Percentiles rank a stretch among this genome's conserved stretches.
Conservation (phyloP, 2,113 vertebrate species). For the Gadus chalcogrammus region DNA sequence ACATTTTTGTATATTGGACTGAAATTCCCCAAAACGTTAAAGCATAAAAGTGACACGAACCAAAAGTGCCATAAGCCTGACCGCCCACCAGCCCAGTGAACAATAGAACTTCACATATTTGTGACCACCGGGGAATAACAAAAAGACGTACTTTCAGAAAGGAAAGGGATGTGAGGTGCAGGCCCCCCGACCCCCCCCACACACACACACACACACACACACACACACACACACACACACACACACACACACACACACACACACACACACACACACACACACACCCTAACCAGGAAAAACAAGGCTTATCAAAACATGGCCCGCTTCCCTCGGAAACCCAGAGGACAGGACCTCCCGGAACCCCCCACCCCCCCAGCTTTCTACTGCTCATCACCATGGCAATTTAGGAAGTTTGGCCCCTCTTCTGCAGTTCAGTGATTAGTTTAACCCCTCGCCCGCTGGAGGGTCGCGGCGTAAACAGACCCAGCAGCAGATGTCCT, state of each 20-base stretch:
- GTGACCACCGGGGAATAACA: slow-evolving; percentile 17
- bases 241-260: neutral
- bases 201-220: neutral
- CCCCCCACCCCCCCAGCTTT: slow-evolving; percentile 50
- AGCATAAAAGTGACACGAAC: neutral
- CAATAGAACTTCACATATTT: slow-evolving; percentile 18
- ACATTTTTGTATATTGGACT: no score
- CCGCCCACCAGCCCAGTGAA: neutral
- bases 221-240: neutral
- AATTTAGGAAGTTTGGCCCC: slow-evolving; percentile 72
- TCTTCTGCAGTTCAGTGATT: slow-evolving; percentile 74
- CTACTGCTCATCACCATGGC: slow-evolving; percentile 65
- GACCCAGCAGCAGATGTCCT: slow-evolving; percentile 74
- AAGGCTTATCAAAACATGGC: slow-evolving; percentile 75
- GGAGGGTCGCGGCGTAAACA: slow-evolving; percentile 60
- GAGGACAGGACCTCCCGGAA: slow-evolving; percentile 66
- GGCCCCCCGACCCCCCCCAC: slow-evolving; percentile 1
- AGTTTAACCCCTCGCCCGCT: slow-evolving; percentile 69
- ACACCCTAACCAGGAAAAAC: slow-evolving; percentile 59
- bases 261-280: neutral
- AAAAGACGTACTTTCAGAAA: slow-evolving; percentile 41
- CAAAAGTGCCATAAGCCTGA: neutral
- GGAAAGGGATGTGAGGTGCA: slow-evolving; percentile 66
- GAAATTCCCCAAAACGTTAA: neutral
- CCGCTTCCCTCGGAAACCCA: slow-evolving; percentile 54